Evolutionary conservation across 1,140 invertebrate genomes (phyloP).

Genomic region (Heterodera carotae): DNA sequence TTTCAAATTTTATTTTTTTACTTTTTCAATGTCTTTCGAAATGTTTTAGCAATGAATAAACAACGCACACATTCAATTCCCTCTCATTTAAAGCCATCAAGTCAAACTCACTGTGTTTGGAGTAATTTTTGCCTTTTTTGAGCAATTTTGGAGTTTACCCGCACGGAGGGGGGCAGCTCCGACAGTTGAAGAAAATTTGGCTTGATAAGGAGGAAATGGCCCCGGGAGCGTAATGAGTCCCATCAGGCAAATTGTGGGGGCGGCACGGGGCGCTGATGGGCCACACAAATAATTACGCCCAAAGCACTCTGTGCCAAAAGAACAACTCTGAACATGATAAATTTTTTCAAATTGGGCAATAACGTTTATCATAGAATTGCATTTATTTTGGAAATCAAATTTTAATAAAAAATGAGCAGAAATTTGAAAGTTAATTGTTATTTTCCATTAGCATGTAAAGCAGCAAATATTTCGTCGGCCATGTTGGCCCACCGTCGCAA

Average conservation of each 20-base stretch:
- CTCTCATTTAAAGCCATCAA: background rate
- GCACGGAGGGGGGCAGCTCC: background rate
- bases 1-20: background rate
- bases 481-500: conserved; percentile 50
- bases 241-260: background rate
- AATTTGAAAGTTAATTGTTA: conserved; percentile 22
- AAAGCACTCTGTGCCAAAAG: background rate
- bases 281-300: conserved; percentile 6
- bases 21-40: background rate
- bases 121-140: conserved; percentile 9
- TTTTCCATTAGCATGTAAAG: conserved; percentile 47
- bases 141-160: conserved; percentile 1
- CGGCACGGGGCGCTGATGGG: background rate
- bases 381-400: too few species aligned
- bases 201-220: background rate
- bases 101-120: background rate
- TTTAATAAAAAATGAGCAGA: background rate
- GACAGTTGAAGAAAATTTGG: background rate
- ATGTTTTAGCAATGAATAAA: too few species aligned
- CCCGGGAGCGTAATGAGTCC: background rate
- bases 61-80: too few species aligned
- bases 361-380: background rate
- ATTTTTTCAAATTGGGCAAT: background rate
- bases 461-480: conserved; percentile 53
- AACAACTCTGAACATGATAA: conserved; percentile 15